Evolutionary conservation across 2,888 invertebrate genomes (phyloP).

Genomic region (Dermolepida albohirtum): DNA sequence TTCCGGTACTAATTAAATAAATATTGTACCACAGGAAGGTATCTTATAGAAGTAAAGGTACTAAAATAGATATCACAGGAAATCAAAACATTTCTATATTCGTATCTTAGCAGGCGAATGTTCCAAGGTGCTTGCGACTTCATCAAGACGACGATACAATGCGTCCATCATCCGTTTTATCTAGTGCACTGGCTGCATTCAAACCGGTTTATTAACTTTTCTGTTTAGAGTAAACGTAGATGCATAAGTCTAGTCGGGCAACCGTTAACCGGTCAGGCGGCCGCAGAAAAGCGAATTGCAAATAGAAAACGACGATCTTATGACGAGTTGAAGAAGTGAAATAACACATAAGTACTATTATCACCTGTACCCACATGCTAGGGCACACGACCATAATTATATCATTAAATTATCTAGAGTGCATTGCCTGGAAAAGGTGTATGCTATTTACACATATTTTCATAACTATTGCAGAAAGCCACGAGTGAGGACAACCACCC

Average conservation of each 20-base stretch:
- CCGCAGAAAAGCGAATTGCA: slow-evolving; percentile 13
- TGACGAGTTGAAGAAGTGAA: slow-evolving; percentile 9
- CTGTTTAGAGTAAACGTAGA: background rate
- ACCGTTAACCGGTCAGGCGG: slow-evolving; percentile 30
- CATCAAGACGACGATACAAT: no score
- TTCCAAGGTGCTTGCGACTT: no score
- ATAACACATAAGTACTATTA: slow-evolving; percentile 42
- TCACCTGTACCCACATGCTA: slow-evolving; percentile 55
- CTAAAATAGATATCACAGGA: no score
- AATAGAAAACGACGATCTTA: slow-evolving; percentile 23
- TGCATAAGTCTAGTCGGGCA: slow-evolving; percentile 3
- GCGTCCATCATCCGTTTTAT: no score
- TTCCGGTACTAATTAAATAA: no score
- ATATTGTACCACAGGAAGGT: no score
- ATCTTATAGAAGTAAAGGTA: no score
- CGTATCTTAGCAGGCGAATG: no score
- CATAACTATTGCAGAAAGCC: no score
- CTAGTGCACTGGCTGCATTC: no score
- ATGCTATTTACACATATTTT: slow-evolving; percentile 2
- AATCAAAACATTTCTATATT: no score
- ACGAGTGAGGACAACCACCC: no score
- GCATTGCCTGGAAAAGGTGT: slow-evolving; percentile 44
- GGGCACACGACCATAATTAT: slow-evolving; percentile 54
- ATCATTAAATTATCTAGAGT: slow-evolving; percentile 50
- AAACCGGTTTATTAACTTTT: background rate